A percentile compares a stretch with the other conserved stretches of the same genome.
Evolutionary conservation across 2,888 invertebrate genomes (phyloP).

Genomic region (Eurytoma adleriae): DNA sequence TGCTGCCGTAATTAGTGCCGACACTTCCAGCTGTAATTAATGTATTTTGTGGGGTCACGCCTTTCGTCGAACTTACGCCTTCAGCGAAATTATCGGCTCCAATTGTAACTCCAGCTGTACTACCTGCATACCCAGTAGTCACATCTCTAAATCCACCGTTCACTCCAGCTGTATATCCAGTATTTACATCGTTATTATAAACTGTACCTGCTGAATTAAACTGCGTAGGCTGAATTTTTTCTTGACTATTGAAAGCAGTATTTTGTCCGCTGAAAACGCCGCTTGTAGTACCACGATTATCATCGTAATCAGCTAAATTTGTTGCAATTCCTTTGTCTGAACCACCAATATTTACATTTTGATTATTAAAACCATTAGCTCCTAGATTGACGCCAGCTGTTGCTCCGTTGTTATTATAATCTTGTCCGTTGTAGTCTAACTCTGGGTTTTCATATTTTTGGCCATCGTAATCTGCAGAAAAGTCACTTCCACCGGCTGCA

Average conservation of each 20-base stretch:
- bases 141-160: background rate
- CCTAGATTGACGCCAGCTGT: background rate
- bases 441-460: conserved; percentile 1
- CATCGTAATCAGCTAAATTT: conserved; percentile 50
- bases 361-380: conserved; percentile 11
- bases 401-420: conserved; percentile 13
- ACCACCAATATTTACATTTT: conserved; percentile 17
- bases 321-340: conserved; percentile 2
- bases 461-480: conserved; percentile 4
- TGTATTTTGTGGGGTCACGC: conserved; percentile 20
- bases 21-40: background rate
- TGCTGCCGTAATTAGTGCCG: conserved; percentile 31
- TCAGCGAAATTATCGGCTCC: conserved; percentile 35
- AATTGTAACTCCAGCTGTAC: conserved; percentile 36
- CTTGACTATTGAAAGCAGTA: background rate
- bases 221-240: conserved; percentile 25
- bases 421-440: conserved; percentile 20
- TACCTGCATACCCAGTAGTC: conserved; percentile 43
- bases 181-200: conserved; percentile 38
- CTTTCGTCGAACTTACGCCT: background rate
- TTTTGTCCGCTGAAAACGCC: conserved; percentile 30
- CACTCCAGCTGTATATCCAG: conserved; percentile 21
- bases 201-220: conserved; percentile 42
- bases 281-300: conserved; percentile 16
- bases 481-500: background rate